Conservation (phyloP, 2,797 vertebrate species). For the Crocodylus rhombifer region DNA sequence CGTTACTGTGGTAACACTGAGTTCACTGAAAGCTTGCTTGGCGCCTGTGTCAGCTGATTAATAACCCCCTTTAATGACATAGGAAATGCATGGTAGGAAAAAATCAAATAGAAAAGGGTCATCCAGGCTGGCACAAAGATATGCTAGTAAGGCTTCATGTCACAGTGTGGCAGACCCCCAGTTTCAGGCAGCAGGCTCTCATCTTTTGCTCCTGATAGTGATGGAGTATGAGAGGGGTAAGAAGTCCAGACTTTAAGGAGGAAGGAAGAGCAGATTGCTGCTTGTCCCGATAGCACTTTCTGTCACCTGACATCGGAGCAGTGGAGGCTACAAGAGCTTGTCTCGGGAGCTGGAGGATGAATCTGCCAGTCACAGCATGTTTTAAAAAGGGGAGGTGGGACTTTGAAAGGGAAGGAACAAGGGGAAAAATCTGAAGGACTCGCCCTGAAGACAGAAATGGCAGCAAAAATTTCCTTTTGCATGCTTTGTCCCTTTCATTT, state of each 20-base stretch:
- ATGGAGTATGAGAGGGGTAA: fast-evolving
- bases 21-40: fast-evolving
- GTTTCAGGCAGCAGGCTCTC: fast-evolving
- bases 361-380: no score
- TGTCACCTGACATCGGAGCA: neutral
- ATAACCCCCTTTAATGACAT: neutral
- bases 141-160: fast-evolving
- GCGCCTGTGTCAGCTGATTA: neutral
- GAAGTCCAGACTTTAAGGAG: neutral
- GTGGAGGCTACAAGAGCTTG: neutral
- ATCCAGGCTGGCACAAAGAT: neutral
- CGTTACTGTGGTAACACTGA: neutral
- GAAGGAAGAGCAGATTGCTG: neutral
- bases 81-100: neutral
- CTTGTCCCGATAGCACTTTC: neutral
- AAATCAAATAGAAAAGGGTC: neutral
- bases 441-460: neutral
- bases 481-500: neutral
- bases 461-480: neutral
- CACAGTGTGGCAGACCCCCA: fast-evolving
- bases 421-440: neutral
- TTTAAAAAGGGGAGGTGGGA: neutral
- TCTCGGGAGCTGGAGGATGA: neutral
- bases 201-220: neutral
- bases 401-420: neutral